A percentile compares a stretch with the other conserved stretches of the same genome.
phyloP scores from a whole-genome alignment of 1,140 invertebrate species.

The Globodera rostochiensis region DNA sequence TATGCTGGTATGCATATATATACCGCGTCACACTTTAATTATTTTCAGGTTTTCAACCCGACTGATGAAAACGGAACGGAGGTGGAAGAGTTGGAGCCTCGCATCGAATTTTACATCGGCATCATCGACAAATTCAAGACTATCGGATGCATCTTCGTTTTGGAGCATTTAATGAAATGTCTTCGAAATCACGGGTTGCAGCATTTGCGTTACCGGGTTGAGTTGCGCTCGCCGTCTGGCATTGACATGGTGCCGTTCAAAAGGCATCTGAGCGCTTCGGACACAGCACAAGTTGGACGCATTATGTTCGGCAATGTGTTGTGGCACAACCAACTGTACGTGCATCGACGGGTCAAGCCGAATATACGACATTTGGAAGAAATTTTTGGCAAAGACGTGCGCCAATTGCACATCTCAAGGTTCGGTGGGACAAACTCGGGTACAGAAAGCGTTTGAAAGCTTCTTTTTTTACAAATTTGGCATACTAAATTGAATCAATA shows the following conservation, averaged over 20 bases:
- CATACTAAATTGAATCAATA: not conserved
- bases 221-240: not conserved
- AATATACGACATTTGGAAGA: not conserved
- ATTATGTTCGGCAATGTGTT: constrained; percentile 21
- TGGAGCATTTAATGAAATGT: constrained; percentile 18
- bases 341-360: not conserved
- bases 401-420: not conserved
- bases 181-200: not conserved
- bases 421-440: not conserved
- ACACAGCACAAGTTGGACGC: not conserved
- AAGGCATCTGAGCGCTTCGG: constrained; percentile 21
- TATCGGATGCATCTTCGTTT: not conserved
- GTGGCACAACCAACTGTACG: constrained; percentile 11
- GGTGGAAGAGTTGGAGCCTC: constrained; percentile 7
- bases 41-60: not conserved
- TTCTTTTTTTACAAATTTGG: no score
- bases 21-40: no score
- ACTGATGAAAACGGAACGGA: constrained; percentile 4
- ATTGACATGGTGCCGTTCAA: constrained; percentile 16
- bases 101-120: constrained; percentile 4
- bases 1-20: no score
- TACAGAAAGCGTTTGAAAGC: no score
- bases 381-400: not conserved
- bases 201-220: not conserved
- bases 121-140: not conserved